These are phyloP conservation scores for Eilema caniola DNA, from an alignment of 2,888 invertebrate species.

Conservation along the genomic window DNA sequence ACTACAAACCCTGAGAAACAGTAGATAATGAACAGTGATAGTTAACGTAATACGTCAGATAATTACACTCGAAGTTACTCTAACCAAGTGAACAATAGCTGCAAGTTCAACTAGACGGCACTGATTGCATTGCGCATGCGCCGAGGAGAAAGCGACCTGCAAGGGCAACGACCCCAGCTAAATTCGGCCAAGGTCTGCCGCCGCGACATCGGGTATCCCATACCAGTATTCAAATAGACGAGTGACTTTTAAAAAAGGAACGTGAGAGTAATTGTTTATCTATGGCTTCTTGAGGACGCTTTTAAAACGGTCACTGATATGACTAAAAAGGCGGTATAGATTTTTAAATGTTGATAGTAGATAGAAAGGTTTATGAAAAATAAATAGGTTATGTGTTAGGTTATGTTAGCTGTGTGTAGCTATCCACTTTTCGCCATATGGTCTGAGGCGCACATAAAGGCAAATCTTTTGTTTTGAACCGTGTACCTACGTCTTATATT, in stretches of 20 bases:
- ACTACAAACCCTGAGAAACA: conserved; percentile 24
- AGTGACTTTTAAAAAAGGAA: conserved; percentile 23
- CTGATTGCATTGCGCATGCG: conserved; percentile 70
- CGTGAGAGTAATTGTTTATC: conserved; percentile 7
- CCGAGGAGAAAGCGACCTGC: conserved; percentile 78
- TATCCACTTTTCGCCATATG: too few relatives aligned
- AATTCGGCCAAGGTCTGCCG: conserved; percentile 83
- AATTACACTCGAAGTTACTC: conserved; percentile 43
- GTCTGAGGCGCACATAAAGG: neutral
- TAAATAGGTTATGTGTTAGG: too few relatives aligned
- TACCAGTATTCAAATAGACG: conserved; percentile 40
- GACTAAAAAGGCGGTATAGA: neutral
- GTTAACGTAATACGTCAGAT: conserved; percentile 30
- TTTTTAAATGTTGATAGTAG: neutral
- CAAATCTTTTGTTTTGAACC: neutral
- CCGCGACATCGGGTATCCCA: conserved; percentile 59
- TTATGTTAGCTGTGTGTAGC: too few relatives aligned
- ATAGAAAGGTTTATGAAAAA: too few relatives aligned
- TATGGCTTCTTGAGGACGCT: conserved; percentile 8
- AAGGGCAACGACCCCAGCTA: conserved; percentile 71
- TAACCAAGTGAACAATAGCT: conserved; percentile 45
- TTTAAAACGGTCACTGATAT: conserved; percentile 6
- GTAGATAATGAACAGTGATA: conserved; percentile 24
- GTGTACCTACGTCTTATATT: too few relatives aligned
- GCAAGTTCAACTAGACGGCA: conserved; percentile 53